Evolutionary conservation across 2,888 invertebrate species (phyloP), one percentile per base, ranked within the genome.

Genomic region (Synanthedon myopaeformis): DNA sequence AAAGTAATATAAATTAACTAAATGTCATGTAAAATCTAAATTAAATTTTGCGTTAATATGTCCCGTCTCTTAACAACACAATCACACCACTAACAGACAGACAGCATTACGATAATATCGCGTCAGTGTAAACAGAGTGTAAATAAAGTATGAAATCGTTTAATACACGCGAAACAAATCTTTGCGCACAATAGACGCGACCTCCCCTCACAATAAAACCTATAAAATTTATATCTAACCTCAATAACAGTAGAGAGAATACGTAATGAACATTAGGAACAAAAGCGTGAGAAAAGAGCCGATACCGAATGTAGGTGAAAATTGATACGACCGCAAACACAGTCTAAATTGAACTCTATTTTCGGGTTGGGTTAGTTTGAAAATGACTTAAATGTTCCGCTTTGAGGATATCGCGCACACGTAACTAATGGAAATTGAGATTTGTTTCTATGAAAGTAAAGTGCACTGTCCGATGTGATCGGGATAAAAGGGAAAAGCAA

Each of bases 221-320:
- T 76, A 79, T 78, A 79, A 78, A 78, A 78, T 79, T 72, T 80
- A 82, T 82, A 80, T 79, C 75, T 74, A 72, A 73, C 74, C 74
- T 69, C 79, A 69, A 81, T 79, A 80, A 76, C 78, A 76, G 76
- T 74, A 74, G 74, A 81, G 76, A 72, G 82, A 83, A 83, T 82
- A 80, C 79, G 73, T 82, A 83, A 83, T 83, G 82, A 82, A 80
- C 81, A 83, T 83, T 82, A 82, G 74, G 78, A 82, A 81, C 80
- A 81, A 82, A 81, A 74, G 74, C 76, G 76, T 68, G 70, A 69
- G 79, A 79, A 80, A 80, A 79, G 76, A 78, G 72, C 78, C 77
- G 76, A 81, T 78, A 76, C 74, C 69, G 70, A 76, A 75, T 72
- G 74, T 73, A 77, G 79, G 77, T 78, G 78, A 66, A 79, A 79